These are phyloP conservation scores for Forbesichthys papilliferus DNA, from an alignment of 2,113 vertebrate species.

Conservation along the genomic window DNA sequence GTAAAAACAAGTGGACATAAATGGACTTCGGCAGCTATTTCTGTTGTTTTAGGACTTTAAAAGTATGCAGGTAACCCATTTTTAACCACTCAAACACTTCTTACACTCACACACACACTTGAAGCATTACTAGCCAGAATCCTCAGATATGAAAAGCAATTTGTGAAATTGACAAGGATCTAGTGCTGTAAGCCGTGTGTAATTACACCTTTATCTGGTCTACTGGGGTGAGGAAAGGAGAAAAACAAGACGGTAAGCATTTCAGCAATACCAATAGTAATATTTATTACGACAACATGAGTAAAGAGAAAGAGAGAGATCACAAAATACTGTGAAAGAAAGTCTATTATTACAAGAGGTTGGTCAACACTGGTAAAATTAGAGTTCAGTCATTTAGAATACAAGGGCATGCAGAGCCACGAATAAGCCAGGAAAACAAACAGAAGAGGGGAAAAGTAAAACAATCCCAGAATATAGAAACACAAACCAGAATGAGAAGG, in stretches of 20 bases:
- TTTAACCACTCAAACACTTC: slow-evolving; percentile 33
- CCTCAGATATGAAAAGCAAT: slow-evolving; percentile 63
- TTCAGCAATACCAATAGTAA: slow-evolving; percentile 95
- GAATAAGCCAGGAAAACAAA: slow-evolving; percentile 59
- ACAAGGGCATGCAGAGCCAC: slow-evolving; percentile 81
- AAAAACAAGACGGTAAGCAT: slow-evolving; percentile 85
- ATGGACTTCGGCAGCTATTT: slow-evolving; percentile 21
- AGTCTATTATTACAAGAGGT: slow-evolving; percentile 87
- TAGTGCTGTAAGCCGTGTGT: slow-evolving; percentile 42
- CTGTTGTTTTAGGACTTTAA: slow-evolving; percentile 9
- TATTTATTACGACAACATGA: slow-evolving; percentile 98
- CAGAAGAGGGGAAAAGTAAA: slow-evolving; percentile 65
- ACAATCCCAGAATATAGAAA: slow-evolving; percentile 69
- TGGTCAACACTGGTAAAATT: slow-evolving; percentile 77
- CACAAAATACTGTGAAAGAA: slow-evolving; percentile 88
- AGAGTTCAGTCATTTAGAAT: slow-evolving; percentile 70
- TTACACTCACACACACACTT: slow-evolving; percentile 33
- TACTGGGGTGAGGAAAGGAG: slow-evolving; percentile 55
- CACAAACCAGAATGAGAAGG: slow-evolving; percentile 89
- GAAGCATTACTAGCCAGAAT: slow-evolving; percentile 39
- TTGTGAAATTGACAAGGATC: slow-evolving; percentile 86
- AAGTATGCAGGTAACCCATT: slow-evolving; percentile 5
- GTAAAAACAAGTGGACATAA: not conserved
- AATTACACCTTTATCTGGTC: slow-evolving; percentile 29
- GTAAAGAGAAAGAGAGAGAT: slow-evolving; percentile 82